Evolutionary conservation across 2,888 invertebrate species (phyloP), one percentile per base, ranked within the genome.

Genomic region (Xanthorhoe designata): DNA sequence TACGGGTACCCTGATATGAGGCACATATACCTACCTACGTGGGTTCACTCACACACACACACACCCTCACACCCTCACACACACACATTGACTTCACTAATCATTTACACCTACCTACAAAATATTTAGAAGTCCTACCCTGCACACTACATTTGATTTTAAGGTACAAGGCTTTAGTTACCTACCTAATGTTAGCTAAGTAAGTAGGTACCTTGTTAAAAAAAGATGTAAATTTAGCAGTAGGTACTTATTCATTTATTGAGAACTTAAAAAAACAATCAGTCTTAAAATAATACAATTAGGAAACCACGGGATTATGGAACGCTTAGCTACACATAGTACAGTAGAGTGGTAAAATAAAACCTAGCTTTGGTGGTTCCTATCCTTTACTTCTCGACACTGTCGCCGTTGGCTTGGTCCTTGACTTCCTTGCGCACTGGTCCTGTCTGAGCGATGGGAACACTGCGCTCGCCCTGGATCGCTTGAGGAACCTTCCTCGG

Each of bases 371-470:
- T 6, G 13, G 38, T 42, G 13, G 13, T 45, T 53, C 18, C 24
- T 5, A 8, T 13, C 19, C 47, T n/a, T 56, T 58, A 69, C 66
- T 64, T 64, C 66, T 78, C 71, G 57, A 78, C 80, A 69, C 85
- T 83, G 56, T 91, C 90, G 6, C 90, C 90, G 45, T 89, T 88
- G 1, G 91, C 86, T 71, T 95, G 91, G 2, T 92, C 91, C 75
- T 94, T 94, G 0, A 94, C 81, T 72, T 93, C 94, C 72, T 94
- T 90, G 69, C 94, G 93, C 0, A 94, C 94, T 0, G 95, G 94
- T 0, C 95, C 95, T 13, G 95, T 95, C 69, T 95, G 95, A 29
- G 94, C 86, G 70, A 96, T 95, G 42, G 95, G 94, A 0, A 96
- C 88, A n/a, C 87, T 80, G 1, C 95, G 90, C 74, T 95, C 95